Evolutionary conservation across 2,888 invertebrate genomes (phyloP).

Genomic region (Pyrrhia umbra): DNA sequence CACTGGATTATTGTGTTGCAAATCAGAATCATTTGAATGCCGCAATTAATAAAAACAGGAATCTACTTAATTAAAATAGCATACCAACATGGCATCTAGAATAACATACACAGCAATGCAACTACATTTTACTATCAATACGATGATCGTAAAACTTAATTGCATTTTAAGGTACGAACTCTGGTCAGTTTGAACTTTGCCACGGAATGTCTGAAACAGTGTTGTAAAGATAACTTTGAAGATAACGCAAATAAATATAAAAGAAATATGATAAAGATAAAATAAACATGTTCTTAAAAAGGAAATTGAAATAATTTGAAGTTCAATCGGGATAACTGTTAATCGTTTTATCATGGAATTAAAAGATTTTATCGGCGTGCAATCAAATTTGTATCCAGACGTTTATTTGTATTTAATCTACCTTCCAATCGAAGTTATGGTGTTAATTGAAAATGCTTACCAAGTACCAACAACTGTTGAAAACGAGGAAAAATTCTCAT

Average conservation of each 20-base stretch:
- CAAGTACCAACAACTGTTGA: constrained; percentile 2
- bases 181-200: constrained; percentile 63
- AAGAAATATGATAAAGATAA: constrained; percentile 10
- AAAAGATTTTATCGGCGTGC: constrained; percentile 42
- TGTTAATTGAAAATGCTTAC: constrained; percentile 45
- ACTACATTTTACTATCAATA: constrained; percentile 54
- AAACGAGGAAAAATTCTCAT: constrained; percentile 19
- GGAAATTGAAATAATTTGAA: constrained; percentile 24
- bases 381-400: constrained; percentile 36
- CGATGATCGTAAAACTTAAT: constrained; percentile 33
- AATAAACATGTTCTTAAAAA: constrained; percentile 6
- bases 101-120: constrained; percentile 49
- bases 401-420: constrained; percentile 57
- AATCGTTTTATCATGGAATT: constrained; percentile 33
- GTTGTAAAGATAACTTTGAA: constrained; percentile 32
- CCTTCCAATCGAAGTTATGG: constrained; percentile 24
- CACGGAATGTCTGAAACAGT: constrained; percentile 47
- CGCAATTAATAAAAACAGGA: constrained; percentile 38
- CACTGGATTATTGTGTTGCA: constrained; percentile 45
- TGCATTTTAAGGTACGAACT: constrained; percentile 39
- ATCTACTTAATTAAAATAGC: constrained; percentile 21
- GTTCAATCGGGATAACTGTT: constrained; percentile 24
- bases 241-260: constrained; percentile 20
- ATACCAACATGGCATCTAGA: constrained; percentile 33
- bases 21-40: constrained; percentile 24